Evolutionary conservation across 2,797 vertebrate genomes (phyloP).

Genomic region (Pipistrellus pipistrellus): DNA sequence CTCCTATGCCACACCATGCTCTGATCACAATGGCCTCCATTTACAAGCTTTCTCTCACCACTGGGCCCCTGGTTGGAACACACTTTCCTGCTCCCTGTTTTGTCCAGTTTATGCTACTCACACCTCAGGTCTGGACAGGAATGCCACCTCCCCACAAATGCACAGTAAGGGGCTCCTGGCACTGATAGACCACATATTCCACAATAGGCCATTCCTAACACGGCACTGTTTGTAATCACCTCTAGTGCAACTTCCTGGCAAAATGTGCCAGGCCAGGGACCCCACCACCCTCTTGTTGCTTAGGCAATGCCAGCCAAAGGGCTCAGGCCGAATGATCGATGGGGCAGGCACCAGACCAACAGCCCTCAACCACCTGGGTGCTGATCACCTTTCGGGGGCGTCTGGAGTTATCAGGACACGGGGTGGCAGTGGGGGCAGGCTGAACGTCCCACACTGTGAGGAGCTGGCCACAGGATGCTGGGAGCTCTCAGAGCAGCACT

Average conservation of each 20-base stretch:
- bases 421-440: fast-evolving
- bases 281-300: background rate
- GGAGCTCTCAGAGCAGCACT: background rate
- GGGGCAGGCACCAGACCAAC: fast-evolving
- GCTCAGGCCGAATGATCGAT: background rate
- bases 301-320: background rate
- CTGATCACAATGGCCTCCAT: background rate
- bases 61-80: background rate
- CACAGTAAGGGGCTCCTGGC: background rate
- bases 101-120: background rate
- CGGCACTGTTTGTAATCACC: fast-evolving
- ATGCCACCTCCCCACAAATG: fast-evolving
- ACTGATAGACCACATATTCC: background rate
- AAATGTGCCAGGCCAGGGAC: background rate
- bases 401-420: background rate
- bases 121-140: background rate
- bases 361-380: fast-evolving
- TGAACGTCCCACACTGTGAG: background rate
- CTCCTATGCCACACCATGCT: background rate
- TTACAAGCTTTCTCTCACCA: background rate
- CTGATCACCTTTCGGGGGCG: background rate
- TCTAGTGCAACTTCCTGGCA: background rate
- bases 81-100: background rate
- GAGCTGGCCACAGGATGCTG: background rate
- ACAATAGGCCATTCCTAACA: no score